Evolutionary conservation across 2,113 vertebrate species (phyloP), one percentile per base, ranked within the genome.

Genomic region (Alligator mississippiensis): DNA sequence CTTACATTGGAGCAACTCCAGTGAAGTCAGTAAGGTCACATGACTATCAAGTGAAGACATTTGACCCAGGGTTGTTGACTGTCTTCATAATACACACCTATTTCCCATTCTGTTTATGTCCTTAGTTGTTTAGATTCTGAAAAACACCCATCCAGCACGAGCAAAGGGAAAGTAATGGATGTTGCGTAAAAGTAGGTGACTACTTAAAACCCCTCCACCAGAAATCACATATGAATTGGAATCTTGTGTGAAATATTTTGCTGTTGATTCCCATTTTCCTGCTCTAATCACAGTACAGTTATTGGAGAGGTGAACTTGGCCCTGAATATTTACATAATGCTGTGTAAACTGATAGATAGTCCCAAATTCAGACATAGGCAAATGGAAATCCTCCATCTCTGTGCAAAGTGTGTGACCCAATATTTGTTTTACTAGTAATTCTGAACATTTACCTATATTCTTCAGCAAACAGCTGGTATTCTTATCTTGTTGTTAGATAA

Each of bases 11-110:
- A 0, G 0, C 12, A 25, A 19, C 84, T 34, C 13, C 38, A 60
- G 30, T 74, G 77, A 64, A 76, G 57, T 74, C 30, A 27, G 4
- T 63, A 30, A 64, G 25, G 16, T 90, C 75, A 12, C 15, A 11
- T 17, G 76, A 61, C 18, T 11, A 68, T 84, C 72, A 10, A 0
- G 0, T 85, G 80, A 14, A 11, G 70, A 25, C 78, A 63, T 77
- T 62, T 77, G 22, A 83, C 18, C 6, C 59, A 28, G 62, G 63
- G 74, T 27, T 78, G 30, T 61, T 81, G 57, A 77, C 59, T 7
- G 12, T 11, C 3, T 81, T 15, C 54, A 47, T 1, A 1, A 3
- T 59, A 22, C 6, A 34, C 21, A 87, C 0, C 13, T 72, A 0
- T 85, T n/a, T 96, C 34, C 54, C 0, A 0, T 78, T 58, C 76